Conservation (phyloP, 2,888 invertebrate genomes). For the Orthosia incerta region DNA sequence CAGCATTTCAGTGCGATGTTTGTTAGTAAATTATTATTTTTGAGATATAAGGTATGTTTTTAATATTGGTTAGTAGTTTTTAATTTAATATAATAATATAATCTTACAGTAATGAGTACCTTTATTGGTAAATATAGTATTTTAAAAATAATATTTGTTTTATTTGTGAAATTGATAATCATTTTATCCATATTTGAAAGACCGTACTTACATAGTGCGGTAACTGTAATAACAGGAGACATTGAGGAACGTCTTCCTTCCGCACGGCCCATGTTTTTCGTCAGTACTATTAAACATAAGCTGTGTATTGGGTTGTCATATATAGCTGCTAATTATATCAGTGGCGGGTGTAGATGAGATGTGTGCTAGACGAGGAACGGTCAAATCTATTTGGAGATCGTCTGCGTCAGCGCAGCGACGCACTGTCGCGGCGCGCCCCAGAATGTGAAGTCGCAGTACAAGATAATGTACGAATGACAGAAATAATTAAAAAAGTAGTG, state of each 20-base stretch:
- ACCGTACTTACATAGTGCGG: not conserved
- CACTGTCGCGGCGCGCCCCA: conserved; percentile 67
- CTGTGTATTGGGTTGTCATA: conserved; percentile 65
- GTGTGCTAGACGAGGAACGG: conserved; percentile 76
- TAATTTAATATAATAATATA: conserved; percentile 89
- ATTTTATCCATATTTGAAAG: conserved; percentile 20
- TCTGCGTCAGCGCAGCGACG: conserved; percentile 72
- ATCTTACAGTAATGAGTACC: conserved; percentile 82
- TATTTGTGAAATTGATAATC: conserved; percentile 54
- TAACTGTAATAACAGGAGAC: conserved; percentile 51
- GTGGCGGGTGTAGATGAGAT: conserved; percentile 58
- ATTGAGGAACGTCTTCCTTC: conserved; percentile 80
- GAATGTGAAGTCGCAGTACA: conserved; percentile 64
- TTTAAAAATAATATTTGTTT: conserved; percentile 72
- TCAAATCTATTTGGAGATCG: conserved; percentile 84
- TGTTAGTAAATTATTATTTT: conserved; percentile 91
- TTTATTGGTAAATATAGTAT: conserved; percentile 85
- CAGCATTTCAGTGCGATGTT: conserved; percentile 75
- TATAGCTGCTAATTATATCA: conserved; percentile 68
- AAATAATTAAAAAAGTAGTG: conserved; percentile 52
- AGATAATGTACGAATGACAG: conserved; percentile 37
- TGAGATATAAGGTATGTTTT: conserved; percentile 90
- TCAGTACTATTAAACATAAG: conserved; percentile 60
- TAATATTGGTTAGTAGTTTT: conserved; percentile 89
- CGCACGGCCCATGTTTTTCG: conserved; percentile 50